A percentile compares a stretch with the other conserved stretches of the same genome.
These are phyloP conservation scores for Xenopus laevis DNA, from an alignment of 2,113 vertebrate genomes.

Conservation along the genomic window DNA sequence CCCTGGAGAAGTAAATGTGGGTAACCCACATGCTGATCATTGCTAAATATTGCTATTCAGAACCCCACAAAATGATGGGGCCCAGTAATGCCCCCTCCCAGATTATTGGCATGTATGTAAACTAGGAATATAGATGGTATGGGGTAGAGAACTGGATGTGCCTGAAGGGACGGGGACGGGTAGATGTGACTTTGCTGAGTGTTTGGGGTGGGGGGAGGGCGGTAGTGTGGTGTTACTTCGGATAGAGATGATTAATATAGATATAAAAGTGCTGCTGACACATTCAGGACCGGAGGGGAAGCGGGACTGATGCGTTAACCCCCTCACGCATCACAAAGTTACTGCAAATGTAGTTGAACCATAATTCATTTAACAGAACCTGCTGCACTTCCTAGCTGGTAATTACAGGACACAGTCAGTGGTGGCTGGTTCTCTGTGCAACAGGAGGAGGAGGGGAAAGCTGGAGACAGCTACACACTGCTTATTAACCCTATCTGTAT, in stretches of 20 bases:
- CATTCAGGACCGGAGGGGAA: too few relatives aligned
- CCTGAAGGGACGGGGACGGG: background rate
- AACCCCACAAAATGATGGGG: too few relatives aligned
- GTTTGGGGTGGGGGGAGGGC: background rate
- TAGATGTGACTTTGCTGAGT: background rate
- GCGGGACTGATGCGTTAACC: background rate
- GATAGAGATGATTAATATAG: too few relatives aligned
- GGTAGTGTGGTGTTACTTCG: background rate
- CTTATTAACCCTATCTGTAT: constrained; percentile 5
- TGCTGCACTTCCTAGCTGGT: constrained; percentile 5
- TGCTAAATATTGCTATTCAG: too few relatives aligned
- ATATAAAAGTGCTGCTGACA: too few relatives aligned
- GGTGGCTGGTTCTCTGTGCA: background rate
- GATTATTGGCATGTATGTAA: too few relatives aligned
- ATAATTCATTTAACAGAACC: background rate
- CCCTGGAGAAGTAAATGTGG: too few relatives aligned
- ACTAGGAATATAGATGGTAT: too few relatives aligned
- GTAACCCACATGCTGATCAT: too few relatives aligned
- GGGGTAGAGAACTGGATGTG: too few relatives aligned
- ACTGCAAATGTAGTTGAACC: background rate
- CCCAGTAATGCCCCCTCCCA: too few relatives aligned
- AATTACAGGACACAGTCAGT: constrained; percentile 14
- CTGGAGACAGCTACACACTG: background rate
- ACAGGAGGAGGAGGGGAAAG: background rate
- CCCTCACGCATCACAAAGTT: background rate